These are phyloP conservation scores for Auanema sp. DNA, from an alignment of 2,888 invertebrate genomes.

Conservation along the genomic window DNA sequence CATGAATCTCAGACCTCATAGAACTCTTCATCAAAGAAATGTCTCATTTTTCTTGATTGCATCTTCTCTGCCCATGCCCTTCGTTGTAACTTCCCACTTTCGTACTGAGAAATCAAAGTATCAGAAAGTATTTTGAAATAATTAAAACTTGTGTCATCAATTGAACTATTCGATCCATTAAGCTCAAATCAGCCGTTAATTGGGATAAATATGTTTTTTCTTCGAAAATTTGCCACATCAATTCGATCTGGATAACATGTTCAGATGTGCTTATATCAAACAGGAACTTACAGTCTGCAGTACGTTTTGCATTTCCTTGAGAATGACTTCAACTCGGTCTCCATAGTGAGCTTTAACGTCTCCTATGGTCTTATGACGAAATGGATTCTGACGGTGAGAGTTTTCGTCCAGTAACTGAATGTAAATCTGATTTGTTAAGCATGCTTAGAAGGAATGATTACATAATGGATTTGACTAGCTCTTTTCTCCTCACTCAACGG, in stretches of 20 bases:
- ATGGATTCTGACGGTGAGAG: slow-evolving; percentile 20
- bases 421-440: background rate
- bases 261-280: too few relatives aligned
- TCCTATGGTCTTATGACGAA: slow-evolving; percentile 50
- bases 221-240: slow-evolving; percentile 48
- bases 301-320: slow-evolving; percentile 35
- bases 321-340: slow-evolving; percentile 47
- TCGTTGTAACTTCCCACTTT: slow-evolving; percentile 49
- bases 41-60: slow-evolving; percentile 61
- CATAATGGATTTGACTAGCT: slow-evolving; percentile 19
- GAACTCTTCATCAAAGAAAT: slow-evolving; percentile 62
- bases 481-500: slow-evolving; percentile 17
- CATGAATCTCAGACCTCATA: slow-evolving; percentile 44
- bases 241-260: slow-evolving; percentile 31
- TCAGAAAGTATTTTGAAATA: background rate
- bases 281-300: slow-evolving; percentile 31
- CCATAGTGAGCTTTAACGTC: slow-evolving; percentile 57
- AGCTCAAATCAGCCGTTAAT: slow-evolving; percentile 45
- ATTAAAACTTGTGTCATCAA: slow-evolving; percentile 40
- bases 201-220: slow-evolving; percentile 42
- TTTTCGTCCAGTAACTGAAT: slow-evolving; percentile 26
- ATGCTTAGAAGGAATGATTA: slow-evolving; percentile 21
- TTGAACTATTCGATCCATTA: slow-evolving; percentile 57
- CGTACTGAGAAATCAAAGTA: slow-evolving; percentile 43
- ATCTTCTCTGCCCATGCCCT: slow-evolving; percentile 62